Base-by-base conservation (phyloP, 1,140 invertebrate genomes). In the Sycophila sp. region DNA sequence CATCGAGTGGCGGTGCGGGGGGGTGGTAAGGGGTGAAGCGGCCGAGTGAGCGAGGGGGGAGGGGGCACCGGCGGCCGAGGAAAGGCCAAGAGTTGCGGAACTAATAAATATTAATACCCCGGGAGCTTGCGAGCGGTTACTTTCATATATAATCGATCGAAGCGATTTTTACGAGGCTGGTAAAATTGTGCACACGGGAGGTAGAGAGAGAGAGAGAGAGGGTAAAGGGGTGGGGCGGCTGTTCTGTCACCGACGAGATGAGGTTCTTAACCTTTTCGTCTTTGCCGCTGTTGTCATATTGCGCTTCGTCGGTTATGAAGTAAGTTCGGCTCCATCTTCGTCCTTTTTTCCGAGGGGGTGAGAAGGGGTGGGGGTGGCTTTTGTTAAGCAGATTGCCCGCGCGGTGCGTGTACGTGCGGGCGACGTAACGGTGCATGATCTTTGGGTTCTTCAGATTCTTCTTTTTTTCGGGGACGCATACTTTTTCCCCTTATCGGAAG, bases 21-120 rank as follows among this genome's bases (percentile, higher is more conserved):
- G 19, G 49, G 19, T 26, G 47, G 19, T 26, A 19, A 17, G n/a
- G 1, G 2, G 15, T 6, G 38, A 13, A n/a, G n/a, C 17, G 4
- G 40, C 42, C n/a, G 53, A 30, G 34, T 1, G 30, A 34, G 45
- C n/a, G 45, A 63, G 34, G 17, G 0, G 10, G 15, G 32, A 36
- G 32, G 13, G 32, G 32, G 38, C 34, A 47, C 8, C 34, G 13
- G 11, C 19, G 38, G 60, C 28, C 36, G 60, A 65, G 55, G 60
- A 69, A 69, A 63, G 67, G 38, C 58, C 67, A 69, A 63, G 53
- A 71, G 53, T 71, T 71, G 69, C 60, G 69, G 42, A 73, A 73
- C 72, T 73, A 73, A 73, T 73, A 73, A 73, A 73, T 73, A 73
- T 73, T 73, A 73, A 73, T 73, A 70, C 68, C 32, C 51, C 22